Evolutionary conservation across 1,140 invertebrate species (phyloP).

Genomic region (Diachasmimorpha longicaudata): DNA sequence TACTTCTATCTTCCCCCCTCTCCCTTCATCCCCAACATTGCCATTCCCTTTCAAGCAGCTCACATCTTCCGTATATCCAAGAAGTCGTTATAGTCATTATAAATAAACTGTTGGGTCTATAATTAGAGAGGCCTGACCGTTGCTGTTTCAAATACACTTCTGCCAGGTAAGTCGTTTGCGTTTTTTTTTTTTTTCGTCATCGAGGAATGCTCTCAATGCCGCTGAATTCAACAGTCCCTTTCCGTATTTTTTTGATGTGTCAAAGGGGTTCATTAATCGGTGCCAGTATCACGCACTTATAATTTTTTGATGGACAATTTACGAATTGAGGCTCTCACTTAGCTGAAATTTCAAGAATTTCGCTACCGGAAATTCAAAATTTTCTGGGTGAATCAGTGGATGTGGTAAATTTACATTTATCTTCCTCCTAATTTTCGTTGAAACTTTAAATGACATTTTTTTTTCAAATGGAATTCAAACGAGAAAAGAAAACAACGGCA

Average conservation of each 20-base stretch:
- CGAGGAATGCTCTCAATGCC: background rate
- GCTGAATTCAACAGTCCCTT: background rate
- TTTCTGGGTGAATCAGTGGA: too few species aligned
- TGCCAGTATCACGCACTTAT: too few species aligned
- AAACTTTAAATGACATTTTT: too few species aligned
- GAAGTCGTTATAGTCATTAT: slow-evolving; percentile 24
- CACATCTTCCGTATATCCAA: slow-evolving; percentile 20
- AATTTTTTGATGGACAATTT: too few species aligned
- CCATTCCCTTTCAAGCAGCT: background rate
- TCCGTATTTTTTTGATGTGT: background rate
- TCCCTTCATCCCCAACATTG: background rate
- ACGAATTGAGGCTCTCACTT: too few species aligned
- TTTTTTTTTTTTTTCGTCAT: background rate
- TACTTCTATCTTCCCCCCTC: background rate
- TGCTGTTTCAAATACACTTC: slow-evolving; percentile 6
- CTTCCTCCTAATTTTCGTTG: too few species aligned
- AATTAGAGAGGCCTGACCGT: slow-evolving; percentile 17
- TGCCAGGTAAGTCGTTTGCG: background rate
- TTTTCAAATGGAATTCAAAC: background rate
- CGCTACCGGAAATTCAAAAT: too few species aligned
- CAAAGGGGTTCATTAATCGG: too few species aligned
- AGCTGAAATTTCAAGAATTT: too few species aligned
- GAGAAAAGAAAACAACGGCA: background rate
- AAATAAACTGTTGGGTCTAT: slow-evolving; percentile 20
- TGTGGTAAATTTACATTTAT: too few species aligned